These are phyloP conservation scores for Nesoenas mayeri DNA, from an alignment of 2,113 vertebrate genomes.

Conservation along the genomic window DNA sequence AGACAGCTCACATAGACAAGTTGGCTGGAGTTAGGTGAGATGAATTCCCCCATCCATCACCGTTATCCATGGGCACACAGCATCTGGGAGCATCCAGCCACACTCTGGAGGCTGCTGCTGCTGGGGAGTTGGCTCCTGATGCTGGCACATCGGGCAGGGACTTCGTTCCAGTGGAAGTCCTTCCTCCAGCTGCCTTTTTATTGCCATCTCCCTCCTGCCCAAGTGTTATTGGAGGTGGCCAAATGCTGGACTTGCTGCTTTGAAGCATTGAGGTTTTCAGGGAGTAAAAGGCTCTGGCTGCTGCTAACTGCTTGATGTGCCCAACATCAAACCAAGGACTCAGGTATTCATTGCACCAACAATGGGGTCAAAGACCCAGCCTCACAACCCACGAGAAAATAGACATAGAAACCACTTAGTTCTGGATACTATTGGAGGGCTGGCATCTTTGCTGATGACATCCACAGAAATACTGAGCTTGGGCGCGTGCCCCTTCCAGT, in stretches of 20 bases:
- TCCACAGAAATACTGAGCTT: neutral
- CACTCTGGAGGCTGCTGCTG: neutral
- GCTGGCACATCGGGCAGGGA: neutral
- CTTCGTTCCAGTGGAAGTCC: neutral
- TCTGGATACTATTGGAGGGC: neutral
- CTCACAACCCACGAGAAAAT: neutral
- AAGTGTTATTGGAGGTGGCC: neutral
- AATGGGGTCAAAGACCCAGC: neutral
- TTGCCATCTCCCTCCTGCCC: neutral
- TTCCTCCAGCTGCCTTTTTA: neutral
- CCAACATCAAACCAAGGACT: neutral
- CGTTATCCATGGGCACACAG: fast-evolving
- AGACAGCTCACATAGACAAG: neutral
- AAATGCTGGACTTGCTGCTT: neutral
- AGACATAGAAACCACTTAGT: neutral
- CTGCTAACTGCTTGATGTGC: neutral
- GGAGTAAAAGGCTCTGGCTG: neutral
- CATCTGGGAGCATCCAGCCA: neutral
- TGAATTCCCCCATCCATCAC: neutral
- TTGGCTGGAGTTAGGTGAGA: neutral
- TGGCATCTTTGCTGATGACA: neutral
- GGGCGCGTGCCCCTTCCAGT: neutral
- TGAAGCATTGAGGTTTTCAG: neutral
- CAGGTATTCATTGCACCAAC: fast-evolving
- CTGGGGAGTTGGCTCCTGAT: neutral